Conservation (phyloP, 1,140 invertebrate genomes). For the Rhagoletis pomonella region DNA sequence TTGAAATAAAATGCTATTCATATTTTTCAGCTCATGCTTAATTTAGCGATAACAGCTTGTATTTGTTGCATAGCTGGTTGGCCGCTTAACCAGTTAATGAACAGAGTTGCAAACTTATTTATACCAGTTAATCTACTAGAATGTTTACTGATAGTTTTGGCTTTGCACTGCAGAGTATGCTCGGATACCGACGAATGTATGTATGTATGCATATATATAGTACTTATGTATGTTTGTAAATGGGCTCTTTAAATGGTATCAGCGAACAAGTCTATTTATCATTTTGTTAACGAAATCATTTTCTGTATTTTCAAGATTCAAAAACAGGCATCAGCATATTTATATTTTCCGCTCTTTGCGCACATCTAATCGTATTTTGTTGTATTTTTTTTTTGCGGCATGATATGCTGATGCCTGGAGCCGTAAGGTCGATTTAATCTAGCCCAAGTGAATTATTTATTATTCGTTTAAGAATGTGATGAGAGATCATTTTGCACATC, state of each 20-base stretch:
- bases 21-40: too few relatives aligned
- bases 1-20: too few relatives aligned
- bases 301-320: neutral
- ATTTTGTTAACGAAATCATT: neutral
- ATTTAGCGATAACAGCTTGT: too few relatives aligned
- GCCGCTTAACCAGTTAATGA: too few relatives aligned
- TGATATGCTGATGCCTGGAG: neutral
- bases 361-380: neutral
- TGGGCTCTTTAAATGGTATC: neutral
- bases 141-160: too few relatives aligned
- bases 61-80: too few relatives aligned
- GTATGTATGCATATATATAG: too few relatives aligned
- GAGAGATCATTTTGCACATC: conserved; percentile 21
- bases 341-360: neutral
- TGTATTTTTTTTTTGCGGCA: neutral
- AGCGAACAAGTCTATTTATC: neutral
- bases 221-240: too few relatives aligned
- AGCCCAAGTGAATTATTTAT: neutral
- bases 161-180: neutral
- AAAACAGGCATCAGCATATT: conserved; percentile 12
- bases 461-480: neutral
- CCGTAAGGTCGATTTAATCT: neutral
- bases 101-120: too few relatives aligned
- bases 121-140: too few relatives aligned
- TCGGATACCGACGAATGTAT: neutral